phyloP scores from a whole-genome alignment of 2,888 invertebrate species.

The Agrotis puta region DNA sequence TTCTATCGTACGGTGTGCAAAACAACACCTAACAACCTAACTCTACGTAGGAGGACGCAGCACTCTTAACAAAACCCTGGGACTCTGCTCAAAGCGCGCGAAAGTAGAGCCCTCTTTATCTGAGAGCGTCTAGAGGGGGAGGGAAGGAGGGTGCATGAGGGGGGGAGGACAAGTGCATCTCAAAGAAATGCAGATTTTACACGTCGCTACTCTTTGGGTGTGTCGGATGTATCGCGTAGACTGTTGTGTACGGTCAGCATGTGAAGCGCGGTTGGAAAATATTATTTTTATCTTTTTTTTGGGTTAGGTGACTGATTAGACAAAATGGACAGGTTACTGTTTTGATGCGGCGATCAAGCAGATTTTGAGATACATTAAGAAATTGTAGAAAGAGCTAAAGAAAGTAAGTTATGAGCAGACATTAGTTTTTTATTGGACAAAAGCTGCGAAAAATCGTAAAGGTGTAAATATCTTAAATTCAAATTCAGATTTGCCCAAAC shows the following conservation, averaged over 20 bases:
- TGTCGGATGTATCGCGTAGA: conserved; percentile 83
- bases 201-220: conserved; percentile 90
- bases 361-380: too few species aligned
- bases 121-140: conserved; percentile 81
- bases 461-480: too few species aligned
- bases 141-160: conserved; percentile 50
- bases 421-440: too few species aligned
- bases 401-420: too few species aligned
- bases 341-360: too few species aligned
- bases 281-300: neutral
- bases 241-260: conserved; percentile 72
- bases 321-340: too few species aligned
- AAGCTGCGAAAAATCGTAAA: too few species aligned
- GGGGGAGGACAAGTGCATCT: conserved; percentile 89
- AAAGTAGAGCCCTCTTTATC: conserved; percentile 90
- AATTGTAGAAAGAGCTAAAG: too few species aligned
- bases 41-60: conserved; percentile 62
- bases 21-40: conserved; percentile 74
- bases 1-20: conserved; percentile 70
- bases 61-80: conserved; percentile 84
- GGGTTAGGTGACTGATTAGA: too few species aligned
- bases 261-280: conserved; percentile 16
- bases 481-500: too few species aligned
- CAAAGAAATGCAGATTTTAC: conserved; percentile 91
- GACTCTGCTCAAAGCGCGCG: conserved; percentile 87